A percentile compares a stretch with the other conserved stretches of the same genome.
Conservation (phyloP, 2,888 invertebrate genomes). For the Pilophorus perplexus region DNA sequence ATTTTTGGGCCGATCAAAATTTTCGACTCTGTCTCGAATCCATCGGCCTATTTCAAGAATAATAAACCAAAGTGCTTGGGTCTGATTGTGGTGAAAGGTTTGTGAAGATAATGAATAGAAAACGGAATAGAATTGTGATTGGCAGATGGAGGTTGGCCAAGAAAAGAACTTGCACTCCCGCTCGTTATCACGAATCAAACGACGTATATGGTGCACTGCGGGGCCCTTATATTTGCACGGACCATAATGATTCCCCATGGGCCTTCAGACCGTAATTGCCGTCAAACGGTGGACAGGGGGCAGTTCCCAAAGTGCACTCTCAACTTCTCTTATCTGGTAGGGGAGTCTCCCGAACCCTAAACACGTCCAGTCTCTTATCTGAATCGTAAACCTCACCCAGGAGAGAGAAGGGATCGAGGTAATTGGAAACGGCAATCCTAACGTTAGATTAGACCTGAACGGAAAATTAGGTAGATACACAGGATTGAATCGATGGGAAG, state of each 20-base stretch:
- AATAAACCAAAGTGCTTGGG: too few relatives aligned
- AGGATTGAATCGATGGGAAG: too few relatives aligned
- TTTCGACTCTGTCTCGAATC: too few relatives aligned
- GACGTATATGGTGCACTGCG: neutral
- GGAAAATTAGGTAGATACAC: conserved; percentile 16
- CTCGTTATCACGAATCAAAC: conserved; percentile 12
- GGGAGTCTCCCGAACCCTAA: conserved; percentile 6
- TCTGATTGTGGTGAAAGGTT: too few relatives aligned
- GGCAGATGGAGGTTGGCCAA: too few relatives aligned
- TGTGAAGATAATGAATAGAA: too few relatives aligned
- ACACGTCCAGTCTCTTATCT: conserved; percentile 19
- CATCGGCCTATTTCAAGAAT: too few relatives aligned
- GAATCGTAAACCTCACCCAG: conserved; percentile 5
- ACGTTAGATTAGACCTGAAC: neutral
- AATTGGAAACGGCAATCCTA: conserved; percentile 2
- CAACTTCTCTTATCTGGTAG: neutral
- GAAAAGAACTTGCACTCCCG: conserved; percentile 9
- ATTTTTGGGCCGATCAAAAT: too few relatives aligned
- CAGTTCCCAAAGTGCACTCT: neutral
- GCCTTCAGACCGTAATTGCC: conserved; percentile 5
- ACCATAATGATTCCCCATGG: conserved; percentile 1
- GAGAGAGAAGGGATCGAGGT: neutral
- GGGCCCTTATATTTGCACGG: neutral
- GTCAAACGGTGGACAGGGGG: neutral
- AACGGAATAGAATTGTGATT: too few relatives aligned